Evolutionary conservation across 2,888 invertebrate genomes (phyloP).

Genomic region (Caenorhabditis becei): DNA sequence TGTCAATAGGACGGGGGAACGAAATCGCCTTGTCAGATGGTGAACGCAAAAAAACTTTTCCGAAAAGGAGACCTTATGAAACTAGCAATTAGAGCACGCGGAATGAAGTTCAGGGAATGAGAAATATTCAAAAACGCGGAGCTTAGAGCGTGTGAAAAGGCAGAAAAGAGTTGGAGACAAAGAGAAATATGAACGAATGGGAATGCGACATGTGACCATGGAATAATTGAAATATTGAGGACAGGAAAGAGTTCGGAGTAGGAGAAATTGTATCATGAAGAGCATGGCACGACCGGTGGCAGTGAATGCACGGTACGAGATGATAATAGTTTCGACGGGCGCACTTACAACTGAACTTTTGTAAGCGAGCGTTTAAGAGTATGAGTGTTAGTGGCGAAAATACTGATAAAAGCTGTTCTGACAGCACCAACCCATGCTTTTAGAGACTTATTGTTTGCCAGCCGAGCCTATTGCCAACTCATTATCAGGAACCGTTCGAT

Average conservation of each 20-base stretch:
- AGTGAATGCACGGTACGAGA: constrained; percentile 52
- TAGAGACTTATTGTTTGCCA: constrained; percentile 42
- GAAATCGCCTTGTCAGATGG: background rate
- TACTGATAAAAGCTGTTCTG: constrained; percentile 55
- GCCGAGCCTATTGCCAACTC: constrained; percentile 20
- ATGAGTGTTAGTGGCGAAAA: constrained; percentile 32
- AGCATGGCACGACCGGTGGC: constrained; percentile 55
- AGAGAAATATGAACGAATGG: background rate
- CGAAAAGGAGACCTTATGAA: background rate
- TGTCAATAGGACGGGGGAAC: constrained; percentile 29
- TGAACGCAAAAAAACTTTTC: constrained; percentile 7
- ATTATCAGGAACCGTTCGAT: constrained; percentile 18
- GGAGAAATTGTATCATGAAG: constrained; percentile 38
- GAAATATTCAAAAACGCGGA: background rate
- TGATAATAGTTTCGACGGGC: constrained; percentile 48
- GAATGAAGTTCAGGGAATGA: background rate
- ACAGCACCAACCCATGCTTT: constrained; percentile 29
- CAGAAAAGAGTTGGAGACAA: background rate
- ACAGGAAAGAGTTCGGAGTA: constrained; percentile 15
- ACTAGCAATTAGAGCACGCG: background rate
- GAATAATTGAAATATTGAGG: constrained; percentile 9
- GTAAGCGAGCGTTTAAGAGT: constrained; percentile 9
- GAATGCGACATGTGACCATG: background rate
- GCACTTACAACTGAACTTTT: constrained; percentile 56
- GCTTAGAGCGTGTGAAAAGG: background rate